A percentile compares a stretch with the other conserved stretches of the same genome.
phyloP scores from a whole-genome alignment of 2,113 vertebrate species.

The Syngnathus typhle region DNA sequence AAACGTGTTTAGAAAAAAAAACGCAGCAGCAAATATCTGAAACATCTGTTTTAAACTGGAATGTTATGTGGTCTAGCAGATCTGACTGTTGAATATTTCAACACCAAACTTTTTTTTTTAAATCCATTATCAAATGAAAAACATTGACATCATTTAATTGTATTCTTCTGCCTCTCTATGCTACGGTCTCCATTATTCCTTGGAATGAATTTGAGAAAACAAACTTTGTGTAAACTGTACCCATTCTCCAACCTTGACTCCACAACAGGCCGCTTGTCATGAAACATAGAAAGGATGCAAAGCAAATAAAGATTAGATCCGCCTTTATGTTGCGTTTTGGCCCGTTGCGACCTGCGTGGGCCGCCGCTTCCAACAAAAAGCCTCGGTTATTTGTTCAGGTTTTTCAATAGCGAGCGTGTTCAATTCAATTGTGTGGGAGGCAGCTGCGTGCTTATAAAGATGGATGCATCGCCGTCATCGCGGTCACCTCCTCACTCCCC shows the following conservation, averaged over 20 bases:
- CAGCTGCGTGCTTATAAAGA: background rate
- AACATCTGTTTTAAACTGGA: too few species aligned
- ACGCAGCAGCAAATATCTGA: too few species aligned
- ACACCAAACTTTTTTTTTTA: too few species aligned
- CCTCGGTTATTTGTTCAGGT: conserved; percentile 20
- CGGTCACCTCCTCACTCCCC: conserved; percentile 2
- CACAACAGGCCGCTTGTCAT: background rate
- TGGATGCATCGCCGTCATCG: conserved; percentile 4
- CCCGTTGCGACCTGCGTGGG: conserved; percentile 32
- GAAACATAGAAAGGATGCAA: background rate
- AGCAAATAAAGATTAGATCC: conserved; percentile 17
- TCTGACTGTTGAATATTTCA: too few species aligned
- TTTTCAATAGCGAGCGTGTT: conserved; percentile 6
- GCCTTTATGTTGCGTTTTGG: conserved; percentile 14
- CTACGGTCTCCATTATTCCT: background rate
- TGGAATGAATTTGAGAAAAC: background rate
- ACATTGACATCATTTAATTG: too few species aligned
- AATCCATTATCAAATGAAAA: too few species aligned
- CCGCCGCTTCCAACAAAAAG: conserved; percentile 25
- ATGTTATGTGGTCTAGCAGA: too few species aligned
- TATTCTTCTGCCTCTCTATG: too few species aligned
- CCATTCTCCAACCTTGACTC: background rate
- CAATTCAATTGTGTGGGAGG: conserved; percentile 14
- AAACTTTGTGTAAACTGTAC: background rate
- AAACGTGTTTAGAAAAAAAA: too few species aligned